Evolutionary conservation across 2,888 invertebrate species (phyloP), one percentile per base, ranked within the genome.

Genomic region (Parnassius glacialis): DNA sequence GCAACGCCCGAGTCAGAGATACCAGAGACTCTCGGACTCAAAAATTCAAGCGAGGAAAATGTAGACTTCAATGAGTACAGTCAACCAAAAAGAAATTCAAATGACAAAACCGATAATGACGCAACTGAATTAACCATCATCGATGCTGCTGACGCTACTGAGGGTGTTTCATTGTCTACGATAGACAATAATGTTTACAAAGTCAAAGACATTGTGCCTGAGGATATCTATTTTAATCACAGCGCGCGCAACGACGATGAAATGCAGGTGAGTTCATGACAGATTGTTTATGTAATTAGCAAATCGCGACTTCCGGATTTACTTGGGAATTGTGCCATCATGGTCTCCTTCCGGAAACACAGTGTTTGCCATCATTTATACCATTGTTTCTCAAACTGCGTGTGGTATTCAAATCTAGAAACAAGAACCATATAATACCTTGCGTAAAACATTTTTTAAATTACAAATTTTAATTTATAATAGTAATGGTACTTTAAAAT

Each of bases 141-240:
- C 44, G 67, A 65, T 34, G 51, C 20, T 12, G 62, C 41, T 60
- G 70, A 48, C 43, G 53, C 52, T 55, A 69, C 65, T 52, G 69
- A 68, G 65, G 51, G 69, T 2, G 74, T 13, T 16, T 7, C 72
- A 44, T 64, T 66, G 44, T 62, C 70, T 52, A 71, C 70, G 11
- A 62, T 72, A 62, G 78, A 82, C 72, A 79, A 80, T 75, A 72
- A 72, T 67, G 77, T 84, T 66, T 74, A 78, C 59, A 74, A 69
- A 65, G 60, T 57, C 48, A 73, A 64, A 59, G 73, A 72, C 52
- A 69, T 68, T 1, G 59, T 53, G 13, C 20, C 59, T 5, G 73
- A 72, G 59, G 75, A 78, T 68, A 66, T 70, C 67, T 70, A 74
- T 69, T 61, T 64, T 56, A 70, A 71, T 63, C 64, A 66, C 61